Conservation (phyloP, 2,888 invertebrate genomes). For the Sarcophaga rosellei region DNA sequence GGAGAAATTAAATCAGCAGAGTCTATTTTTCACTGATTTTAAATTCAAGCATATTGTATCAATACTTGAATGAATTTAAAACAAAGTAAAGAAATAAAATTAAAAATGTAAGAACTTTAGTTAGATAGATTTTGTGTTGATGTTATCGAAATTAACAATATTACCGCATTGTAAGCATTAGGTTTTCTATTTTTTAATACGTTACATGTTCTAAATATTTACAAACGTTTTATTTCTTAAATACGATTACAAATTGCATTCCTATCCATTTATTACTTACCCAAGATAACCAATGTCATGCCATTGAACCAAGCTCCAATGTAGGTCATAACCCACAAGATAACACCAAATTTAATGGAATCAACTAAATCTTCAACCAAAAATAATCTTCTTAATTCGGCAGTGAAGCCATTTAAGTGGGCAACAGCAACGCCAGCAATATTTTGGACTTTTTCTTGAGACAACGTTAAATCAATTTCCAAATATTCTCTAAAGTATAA, state of each 20-base stretch:
- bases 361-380: slow-evolving; percentile 98
- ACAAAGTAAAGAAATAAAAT: too few species aligned
- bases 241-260: not conserved
- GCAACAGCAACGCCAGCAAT: slow-evolving; percentile 93
- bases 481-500: slow-evolving; percentile 87
- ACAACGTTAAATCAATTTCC: slow-evolving; percentile 92
- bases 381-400: slow-evolving; percentile 95
- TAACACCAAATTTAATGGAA: slow-evolving; percentile 96
- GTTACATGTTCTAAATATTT: too few species aligned
- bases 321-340: slow-evolving; percentile 98
- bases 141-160: too few species aligned
- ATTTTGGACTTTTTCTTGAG: slow-evolving; percentile 95
- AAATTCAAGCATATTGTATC: too few species aligned
- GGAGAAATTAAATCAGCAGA: too few species aligned
- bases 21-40: too few species aligned
- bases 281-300: slow-evolving; percentile 97
- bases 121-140: too few species aligned
- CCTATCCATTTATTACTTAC: slow-evolving; percentile 81
- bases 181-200: too few species aligned
- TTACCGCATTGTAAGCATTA: too few species aligned
- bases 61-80: too few species aligned
- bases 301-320: slow-evolving; percentile 99
- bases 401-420: slow-evolving; percentile 90
- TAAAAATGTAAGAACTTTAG: too few species aligned
- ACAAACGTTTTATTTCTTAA: too few species aligned